phyloP scores from a whole-genome alignment of 2,797 vertebrate species.

The Brachyrhaphis roseni region DNA sequence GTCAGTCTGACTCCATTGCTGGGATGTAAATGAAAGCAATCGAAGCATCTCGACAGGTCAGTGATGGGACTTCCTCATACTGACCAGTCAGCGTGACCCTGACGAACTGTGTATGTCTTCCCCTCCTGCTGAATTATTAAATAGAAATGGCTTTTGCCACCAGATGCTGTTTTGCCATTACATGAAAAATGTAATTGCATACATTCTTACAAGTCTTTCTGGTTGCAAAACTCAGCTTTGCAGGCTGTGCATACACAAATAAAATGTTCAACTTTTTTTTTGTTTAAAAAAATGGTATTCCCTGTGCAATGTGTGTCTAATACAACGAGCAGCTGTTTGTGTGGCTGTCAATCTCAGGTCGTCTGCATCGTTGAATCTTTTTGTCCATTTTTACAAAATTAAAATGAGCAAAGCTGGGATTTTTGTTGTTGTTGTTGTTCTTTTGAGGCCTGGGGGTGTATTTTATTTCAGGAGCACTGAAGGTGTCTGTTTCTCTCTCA shows the following conservation, averaged over 20 bases:
- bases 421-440: background rate
- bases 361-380: background rate
- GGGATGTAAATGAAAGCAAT: background rate
- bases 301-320: background rate
- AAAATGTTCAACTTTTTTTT: background rate
- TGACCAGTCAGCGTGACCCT: background rate
- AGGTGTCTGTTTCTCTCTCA: conserved; percentile 56
- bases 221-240: background rate
- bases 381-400: background rate
- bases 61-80: background rate
- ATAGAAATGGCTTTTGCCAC: background rate
- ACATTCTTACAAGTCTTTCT: background rate
- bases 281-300: no score
- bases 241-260: background rate
- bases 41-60: background rate
- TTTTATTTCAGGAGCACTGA: conserved; percentile 9
- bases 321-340: background rate
- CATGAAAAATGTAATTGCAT: background rate
- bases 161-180: background rate
- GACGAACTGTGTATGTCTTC: background rate
- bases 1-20: background rate
- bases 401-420: background rate
- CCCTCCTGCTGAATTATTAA: background rate
- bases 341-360: background rate
- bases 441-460: background rate